phyloP scores from a whole-genome alignment of 2,113 vertebrate genomes.

The Dipodomys spectabilis region DNA sequence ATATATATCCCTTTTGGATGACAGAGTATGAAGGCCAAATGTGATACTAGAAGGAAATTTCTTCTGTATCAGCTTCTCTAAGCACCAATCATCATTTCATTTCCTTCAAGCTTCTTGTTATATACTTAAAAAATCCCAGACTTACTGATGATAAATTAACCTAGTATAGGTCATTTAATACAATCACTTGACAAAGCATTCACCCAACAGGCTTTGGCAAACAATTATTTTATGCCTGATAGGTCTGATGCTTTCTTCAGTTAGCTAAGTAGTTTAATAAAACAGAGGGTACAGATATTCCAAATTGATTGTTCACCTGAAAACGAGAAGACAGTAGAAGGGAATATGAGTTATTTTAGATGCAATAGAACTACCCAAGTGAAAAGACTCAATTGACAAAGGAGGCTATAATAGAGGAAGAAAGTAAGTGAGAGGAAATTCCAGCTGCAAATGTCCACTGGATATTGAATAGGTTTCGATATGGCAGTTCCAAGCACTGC shows the following conservation, averaged over 20 bases:
- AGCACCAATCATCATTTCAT: background rate
- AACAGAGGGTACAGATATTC: background rate
- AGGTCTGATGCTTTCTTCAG: background rate
- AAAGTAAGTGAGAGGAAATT: conserved; percentile 16
- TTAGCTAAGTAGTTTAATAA: background rate
- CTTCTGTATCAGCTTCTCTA: background rate
- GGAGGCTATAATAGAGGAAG: background rate
- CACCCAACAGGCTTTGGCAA: background rate
- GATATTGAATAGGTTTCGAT: background rate
- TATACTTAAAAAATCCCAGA: background rate
- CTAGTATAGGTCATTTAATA: background rate
- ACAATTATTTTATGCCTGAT: conserved; percentile 13
- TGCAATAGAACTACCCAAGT: background rate
- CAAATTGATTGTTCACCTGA: background rate
- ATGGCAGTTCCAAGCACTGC: background rate
- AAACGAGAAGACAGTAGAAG: background rate
- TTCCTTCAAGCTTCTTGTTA: conserved; percentile 30
- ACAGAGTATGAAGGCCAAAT: background rate
- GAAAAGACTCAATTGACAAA: background rate
- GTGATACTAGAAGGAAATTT: background rate
- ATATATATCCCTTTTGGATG: background rate
- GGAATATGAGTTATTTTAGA: background rate
- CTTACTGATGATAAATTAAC: conserved; percentile 43
- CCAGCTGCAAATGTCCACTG: background rate
- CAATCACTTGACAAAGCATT: background rate